Base-by-base conservation (phyloP, 1,140 invertebrate genomes). In the Lordiphosa mommai region DNA sequence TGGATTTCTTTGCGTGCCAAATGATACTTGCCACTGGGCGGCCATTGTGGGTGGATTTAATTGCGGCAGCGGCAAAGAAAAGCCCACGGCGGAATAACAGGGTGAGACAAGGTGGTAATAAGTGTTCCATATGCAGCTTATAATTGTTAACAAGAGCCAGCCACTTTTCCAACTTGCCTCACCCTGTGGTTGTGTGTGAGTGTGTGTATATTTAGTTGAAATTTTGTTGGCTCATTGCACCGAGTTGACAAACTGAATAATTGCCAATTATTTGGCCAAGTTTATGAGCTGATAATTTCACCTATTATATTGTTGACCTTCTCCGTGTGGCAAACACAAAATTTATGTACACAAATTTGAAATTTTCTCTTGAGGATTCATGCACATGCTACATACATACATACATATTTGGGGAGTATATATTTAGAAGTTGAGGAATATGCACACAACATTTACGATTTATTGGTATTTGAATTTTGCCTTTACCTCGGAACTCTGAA, bases 251-350 rank as follows among this genome's bases (percentile, higher is more conserved):
- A 82, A 84, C 76, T 82, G 76, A 82, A 84, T 82, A 82, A 82
- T 80, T 82, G 71, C 52, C 76, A 80, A 80, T 82, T 82, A 61
- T 82, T 84, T 84, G 74, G 66, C 61, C 71, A 76, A 61, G 48
- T 82, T 82, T 84, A 82, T 57, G 76, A 72, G 77, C 76, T 82
- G 76, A 76, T 82, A 82, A 82, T 82, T 84, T 71, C 58, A 82
- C 61, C 76, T 82, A 79, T 82, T 82, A 79, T 74, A 82, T 58
- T 57, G 52, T 63, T 67, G 36, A 47, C 43, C 43, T 47, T 57
- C 53, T 40, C 33, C n/a, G 17, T 41, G 40, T 47, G 29, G 44
- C 30, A 30, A 47, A 14, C 44, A 33, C 44, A 30, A 47, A 47
- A 47, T 47, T 32, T 47, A 47, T 52, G 64, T 68, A 67, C 64